Conservation (phyloP, 2,797 vertebrate genomes). For the Bufotes viridis region DNA sequence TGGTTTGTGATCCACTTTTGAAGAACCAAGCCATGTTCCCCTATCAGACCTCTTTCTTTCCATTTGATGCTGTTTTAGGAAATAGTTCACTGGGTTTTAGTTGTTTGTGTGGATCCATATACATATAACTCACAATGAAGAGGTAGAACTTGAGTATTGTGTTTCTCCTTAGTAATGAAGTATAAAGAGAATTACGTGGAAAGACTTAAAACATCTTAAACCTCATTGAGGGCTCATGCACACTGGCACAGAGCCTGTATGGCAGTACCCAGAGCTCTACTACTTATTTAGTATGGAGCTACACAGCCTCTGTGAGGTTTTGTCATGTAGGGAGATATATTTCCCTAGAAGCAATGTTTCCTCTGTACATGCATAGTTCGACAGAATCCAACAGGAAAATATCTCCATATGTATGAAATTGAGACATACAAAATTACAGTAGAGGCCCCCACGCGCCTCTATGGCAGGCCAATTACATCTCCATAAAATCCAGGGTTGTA, state of each 20-base stretch:
- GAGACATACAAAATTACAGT: not conserved
- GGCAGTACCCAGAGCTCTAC: too few relatives aligned
- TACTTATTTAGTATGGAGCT: too few relatives aligned
- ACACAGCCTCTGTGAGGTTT: not conserved
- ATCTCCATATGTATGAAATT: not conserved
- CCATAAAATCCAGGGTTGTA: not conserved
- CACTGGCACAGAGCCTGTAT: too few relatives aligned
- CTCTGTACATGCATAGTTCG: too few relatives aligned
- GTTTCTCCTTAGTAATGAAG: not conserved
- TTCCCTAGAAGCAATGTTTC: not conserved
- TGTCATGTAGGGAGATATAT: not conserved
- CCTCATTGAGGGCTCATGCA: too few relatives aligned
- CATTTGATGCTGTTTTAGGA: not conserved
- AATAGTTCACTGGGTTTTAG: not conserved
- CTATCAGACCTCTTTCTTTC: not conserved
- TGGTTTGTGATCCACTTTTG: too few relatives aligned
- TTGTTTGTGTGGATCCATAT: not conserved
- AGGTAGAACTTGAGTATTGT: not conserved
- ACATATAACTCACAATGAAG: not conserved
- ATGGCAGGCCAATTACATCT: not conserved
- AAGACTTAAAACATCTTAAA: slow-evolving; percentile 6
- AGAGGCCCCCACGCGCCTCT: not conserved
- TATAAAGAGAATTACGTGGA: slow-evolving; percentile 30
- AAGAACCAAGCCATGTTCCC: too few relatives aligned
- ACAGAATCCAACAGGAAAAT: too few relatives aligned